These are phyloP conservation scores for Strigamia maritima DNA, from an alignment of 2,888 invertebrate genomes.

Conservation along the genomic window DNA sequence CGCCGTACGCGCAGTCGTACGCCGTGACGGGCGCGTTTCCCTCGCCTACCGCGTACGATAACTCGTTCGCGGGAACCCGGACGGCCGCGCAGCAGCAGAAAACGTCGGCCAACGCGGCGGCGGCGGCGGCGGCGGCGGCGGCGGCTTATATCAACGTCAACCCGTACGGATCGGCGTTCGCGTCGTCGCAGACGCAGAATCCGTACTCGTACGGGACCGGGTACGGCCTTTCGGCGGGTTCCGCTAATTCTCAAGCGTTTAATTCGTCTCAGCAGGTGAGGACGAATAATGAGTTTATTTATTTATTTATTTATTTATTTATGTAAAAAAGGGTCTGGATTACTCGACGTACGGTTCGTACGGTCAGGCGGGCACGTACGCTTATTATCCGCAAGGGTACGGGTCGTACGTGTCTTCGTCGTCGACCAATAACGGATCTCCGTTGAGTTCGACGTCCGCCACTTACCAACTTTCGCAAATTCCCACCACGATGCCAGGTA, in stretches of 20 bases:
- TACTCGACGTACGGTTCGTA: slow-evolving; percentile 43
- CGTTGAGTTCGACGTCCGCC: slow-evolving; percentile 42
- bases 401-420: slow-evolving; percentile 43
- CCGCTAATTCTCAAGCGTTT: slow-evolving; percentile 41
- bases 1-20: slow-evolving; percentile 41
- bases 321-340: slow-evolving; percentile 42
- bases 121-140: too few relatives aligned
- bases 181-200: slow-evolving; percentile 37
- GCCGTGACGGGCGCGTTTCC: slow-evolving; percentile 5
- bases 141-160: too few relatives aligned
- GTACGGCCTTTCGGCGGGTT: not conserved
- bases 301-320: not conserved
- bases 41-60: not conserved
- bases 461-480: slow-evolving; percentile 43
- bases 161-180: slow-evolving; percentile 42
- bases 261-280: slow-evolving; percentile 58
- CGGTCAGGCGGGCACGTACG: slow-evolving; percentile 43
- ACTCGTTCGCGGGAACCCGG: not conserved
- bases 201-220: slow-evolving; percentile 41
- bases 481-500: slow-evolving; percentile 38
- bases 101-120: slow-evolving; percentile 26
- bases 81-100: slow-evolving; percentile 33
- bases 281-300: too few relatives aligned
- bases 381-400: slow-evolving; percentile 45
- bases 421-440: slow-evolving; percentile 42